Conservation (phyloP, 2,113 vertebrate genomes). For the Crotalus viridis region DNA sequence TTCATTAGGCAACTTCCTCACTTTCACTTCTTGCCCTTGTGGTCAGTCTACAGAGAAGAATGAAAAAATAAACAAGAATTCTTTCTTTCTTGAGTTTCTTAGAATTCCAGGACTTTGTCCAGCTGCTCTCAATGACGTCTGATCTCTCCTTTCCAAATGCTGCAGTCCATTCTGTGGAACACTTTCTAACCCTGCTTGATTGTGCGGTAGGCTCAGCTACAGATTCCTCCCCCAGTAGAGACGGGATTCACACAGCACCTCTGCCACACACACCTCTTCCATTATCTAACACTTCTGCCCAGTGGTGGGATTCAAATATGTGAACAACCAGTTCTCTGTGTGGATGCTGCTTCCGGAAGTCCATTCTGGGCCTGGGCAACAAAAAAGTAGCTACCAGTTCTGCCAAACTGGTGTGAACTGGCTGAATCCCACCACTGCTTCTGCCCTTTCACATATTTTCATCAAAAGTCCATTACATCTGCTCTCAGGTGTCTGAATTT, state of each 20-base stretch:
- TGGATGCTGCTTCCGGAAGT: too few relatives aligned
- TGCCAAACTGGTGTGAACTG: too few relatives aligned
- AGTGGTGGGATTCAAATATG: too few relatives aligned
- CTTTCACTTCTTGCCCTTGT: not conserved
- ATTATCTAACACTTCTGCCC: not conserved
- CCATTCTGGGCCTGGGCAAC: too few relatives aligned
- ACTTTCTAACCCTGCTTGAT: not conserved
- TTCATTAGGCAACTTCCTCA: not conserved
- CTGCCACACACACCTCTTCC: not conserved
- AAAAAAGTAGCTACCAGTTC: too few relatives aligned
- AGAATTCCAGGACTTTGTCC: not conserved
- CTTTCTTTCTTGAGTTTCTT: not conserved
- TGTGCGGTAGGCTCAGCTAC: not conserved
- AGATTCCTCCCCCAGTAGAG: not conserved
- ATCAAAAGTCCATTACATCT: not conserved
- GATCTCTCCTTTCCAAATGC: not conserved
- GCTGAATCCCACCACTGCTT: too few relatives aligned
- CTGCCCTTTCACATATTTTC: not conserved
- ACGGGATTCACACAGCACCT: not conserved
- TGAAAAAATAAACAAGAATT: not conserved
- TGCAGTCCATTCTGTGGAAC: not conserved
- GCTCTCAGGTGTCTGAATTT: not conserved
- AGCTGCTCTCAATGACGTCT: not conserved
- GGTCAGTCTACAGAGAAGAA: not conserved
- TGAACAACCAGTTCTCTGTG: too few relatives aligned